Conservation (phyloP, 2,888 invertebrate species). For the Protonemura montana region DNA sequence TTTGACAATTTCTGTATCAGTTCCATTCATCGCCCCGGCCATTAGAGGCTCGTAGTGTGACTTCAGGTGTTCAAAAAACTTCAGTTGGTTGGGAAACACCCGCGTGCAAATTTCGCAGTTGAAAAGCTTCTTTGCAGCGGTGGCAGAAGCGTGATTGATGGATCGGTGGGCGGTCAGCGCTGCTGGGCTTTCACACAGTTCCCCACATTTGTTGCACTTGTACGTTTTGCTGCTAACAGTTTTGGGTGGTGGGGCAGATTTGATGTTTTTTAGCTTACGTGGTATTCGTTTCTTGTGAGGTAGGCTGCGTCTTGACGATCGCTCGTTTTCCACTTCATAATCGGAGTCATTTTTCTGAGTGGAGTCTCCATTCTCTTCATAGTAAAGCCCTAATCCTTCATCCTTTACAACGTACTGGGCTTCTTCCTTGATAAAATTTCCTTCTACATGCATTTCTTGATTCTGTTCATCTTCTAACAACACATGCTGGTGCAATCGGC, state of each 20-base stretch:
- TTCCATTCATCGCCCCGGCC: slow-evolving; percentile 38
- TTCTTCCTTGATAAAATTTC: slow-evolving; percentile 33
- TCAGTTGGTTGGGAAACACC: slow-evolving; percentile 77
- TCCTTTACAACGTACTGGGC: slow-evolving; percentile 56
- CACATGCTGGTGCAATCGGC: background rate
- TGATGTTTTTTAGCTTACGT: slow-evolving; percentile 69
- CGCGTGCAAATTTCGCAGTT: slow-evolving; percentile 83
- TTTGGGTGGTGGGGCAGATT: slow-evolving; percentile 51
- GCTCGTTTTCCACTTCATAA: slow-evolving; percentile 60
- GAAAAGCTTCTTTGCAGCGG: slow-evolving; percentile 58
- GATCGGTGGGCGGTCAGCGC: slow-evolving; percentile 54
- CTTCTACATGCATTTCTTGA: slow-evolving; percentile 7
- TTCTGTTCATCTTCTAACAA: background rate
- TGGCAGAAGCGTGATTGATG: slow-evolving; percentile 47
- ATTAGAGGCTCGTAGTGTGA: slow-evolving; percentile 75
- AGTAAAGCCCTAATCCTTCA: slow-evolving; percentile 54
- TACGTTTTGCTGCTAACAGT: slow-evolving; percentile 55
- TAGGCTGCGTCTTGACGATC: slow-evolving; percentile 66
- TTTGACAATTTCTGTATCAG: background rate
- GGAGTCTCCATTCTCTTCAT: slow-evolving; percentile 51
- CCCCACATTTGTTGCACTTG: slow-evolving; percentile 62
- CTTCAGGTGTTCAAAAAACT: slow-evolving; percentile 86
- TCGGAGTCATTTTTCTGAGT: slow-evolving; percentile 58
- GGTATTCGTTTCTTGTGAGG: slow-evolving; percentile 90
- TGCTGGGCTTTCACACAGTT: slow-evolving; percentile 58